Evolutionary conservation across 2,797 vertebrate genomes (phyloP), one percentile per base, ranked within the genome.

Genomic region (Caiman crocodilus): DNA sequence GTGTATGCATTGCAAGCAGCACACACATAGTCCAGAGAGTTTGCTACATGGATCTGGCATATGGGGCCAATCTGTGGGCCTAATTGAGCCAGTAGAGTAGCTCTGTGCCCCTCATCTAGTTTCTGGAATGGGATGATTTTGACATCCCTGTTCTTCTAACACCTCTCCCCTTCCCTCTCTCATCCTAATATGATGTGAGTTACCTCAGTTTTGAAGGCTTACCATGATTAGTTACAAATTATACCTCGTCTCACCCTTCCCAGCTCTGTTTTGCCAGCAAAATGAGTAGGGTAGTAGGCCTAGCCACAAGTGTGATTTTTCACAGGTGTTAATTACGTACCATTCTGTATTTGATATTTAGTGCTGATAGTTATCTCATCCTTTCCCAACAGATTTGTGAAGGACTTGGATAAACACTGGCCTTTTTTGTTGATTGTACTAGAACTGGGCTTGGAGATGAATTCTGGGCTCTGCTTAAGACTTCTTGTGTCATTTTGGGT

Each of bases 381-480:
- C 15, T 88, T 30, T 87, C 67, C 26, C 81, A 50, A 5, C 14
- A 35, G 63, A 74, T 11, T 84, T 17, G 30, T 32, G 14, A 76
- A 28, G 18, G 76, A 50, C 60, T 55, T 18, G 2, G 69, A 88
- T 14, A 21, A 18, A 76, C 14, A 21, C 23, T 88, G 82, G 90
- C 42, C 42, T 85, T 30, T 15, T 4, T 1, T 35, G 5, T 55
- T 90, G 82, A 23, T 85, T n/a, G 26, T 92, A 21, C 11, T 82
- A 1, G 3, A 6, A 4, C 6, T 16, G 23, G 7, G 28, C 0
- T 79, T 25, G 2, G 25, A 3, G 4, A 61, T 61, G 5, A n/a
- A 57, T 0, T 5, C 35, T 1, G 5, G 5, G 2, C 8, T 30
- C 83, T 91, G 32, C 2, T 13, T 92, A 35, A 42, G 25, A 5